phyloP scores from a whole-genome alignment of 2,113 vertebrate species.

The Sorex araneus region DNA sequence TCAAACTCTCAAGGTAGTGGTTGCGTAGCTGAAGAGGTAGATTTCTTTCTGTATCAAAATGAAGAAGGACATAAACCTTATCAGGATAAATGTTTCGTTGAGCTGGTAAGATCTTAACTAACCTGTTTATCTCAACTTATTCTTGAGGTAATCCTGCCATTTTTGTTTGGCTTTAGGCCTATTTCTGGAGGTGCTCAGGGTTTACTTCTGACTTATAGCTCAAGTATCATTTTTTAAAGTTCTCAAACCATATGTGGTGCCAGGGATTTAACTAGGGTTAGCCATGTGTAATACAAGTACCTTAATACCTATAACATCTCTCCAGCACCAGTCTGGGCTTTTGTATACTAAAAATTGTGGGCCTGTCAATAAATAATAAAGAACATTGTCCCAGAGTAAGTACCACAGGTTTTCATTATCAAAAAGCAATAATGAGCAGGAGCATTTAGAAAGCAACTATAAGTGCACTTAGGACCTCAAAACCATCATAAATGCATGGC shows the following conservation, averaged over 20 bases:
- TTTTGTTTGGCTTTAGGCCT: too few relatives aligned
- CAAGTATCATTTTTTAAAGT: too few relatives aligned
- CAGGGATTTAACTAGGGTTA: too few relatives aligned
- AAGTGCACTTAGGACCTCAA: background rate
- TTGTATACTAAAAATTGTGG: background rate
- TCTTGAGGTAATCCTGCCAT: background rate
- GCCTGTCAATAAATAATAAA: background rate
- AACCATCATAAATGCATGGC: background rate
- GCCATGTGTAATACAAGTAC: too few relatives aligned
- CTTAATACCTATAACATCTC: too few relatives aligned
- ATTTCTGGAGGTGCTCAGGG: too few relatives aligned
- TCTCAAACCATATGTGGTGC: too few relatives aligned
- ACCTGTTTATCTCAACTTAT: too few relatives aligned
- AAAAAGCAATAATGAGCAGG: background rate
- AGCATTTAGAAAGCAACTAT: background rate
- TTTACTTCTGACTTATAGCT: too few relatives aligned
- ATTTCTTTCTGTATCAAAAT: slow-evolving; percentile 13
- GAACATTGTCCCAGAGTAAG: background rate
- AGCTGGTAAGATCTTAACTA: background rate
- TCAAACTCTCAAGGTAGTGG: background rate
- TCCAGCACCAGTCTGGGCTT: background rate
- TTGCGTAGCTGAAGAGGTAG: slow-evolving; percentile 23
- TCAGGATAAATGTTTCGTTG: slow-evolving; percentile 14
- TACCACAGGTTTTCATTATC: background rate
- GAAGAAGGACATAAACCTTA: background rate